phyloP scores from a whole-genome alignment of 2,888 invertebrate species.

The Ichneumon xanthorius region DNA sequence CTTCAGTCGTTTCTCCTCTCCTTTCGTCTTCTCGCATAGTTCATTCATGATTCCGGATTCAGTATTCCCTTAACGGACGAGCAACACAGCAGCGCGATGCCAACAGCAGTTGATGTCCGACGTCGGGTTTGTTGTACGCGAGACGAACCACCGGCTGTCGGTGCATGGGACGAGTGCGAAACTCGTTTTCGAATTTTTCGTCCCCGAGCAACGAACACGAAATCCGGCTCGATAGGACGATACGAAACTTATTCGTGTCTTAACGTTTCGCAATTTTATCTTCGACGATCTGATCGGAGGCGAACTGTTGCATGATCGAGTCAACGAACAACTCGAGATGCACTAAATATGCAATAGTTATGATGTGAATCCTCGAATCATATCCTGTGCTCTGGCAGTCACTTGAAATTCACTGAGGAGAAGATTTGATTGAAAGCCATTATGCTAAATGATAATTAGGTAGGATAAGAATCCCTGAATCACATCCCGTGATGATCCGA shows the following conservation, averaged over 20 bases:
- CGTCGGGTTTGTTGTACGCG: conserved; percentile 35
- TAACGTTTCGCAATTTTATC: not conserved
- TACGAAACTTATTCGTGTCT: not conserved
- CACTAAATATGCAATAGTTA: not conserved
- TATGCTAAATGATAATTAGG: not conserved
- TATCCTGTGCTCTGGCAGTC: not conserved
- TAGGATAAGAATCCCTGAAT: not conserved
- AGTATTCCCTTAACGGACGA: conserved; percentile 74
- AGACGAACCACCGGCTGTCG: conserved; percentile 42
- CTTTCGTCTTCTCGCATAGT: conserved; percentile 77
- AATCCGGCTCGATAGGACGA: not conserved
- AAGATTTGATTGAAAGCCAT: not conserved
- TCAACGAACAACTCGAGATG: not conserved
- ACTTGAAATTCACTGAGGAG: too few species aligned
- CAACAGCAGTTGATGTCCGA: conserved; percentile 30
- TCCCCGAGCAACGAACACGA: not conserved
- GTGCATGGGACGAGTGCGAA: conserved; percentile 22
- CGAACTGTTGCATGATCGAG: not conserved
- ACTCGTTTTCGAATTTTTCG: conserved; percentile 31
- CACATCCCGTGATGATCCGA: not conserved
- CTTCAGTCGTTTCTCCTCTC: conserved; percentile 67
- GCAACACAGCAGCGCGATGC: conserved; percentile 49
- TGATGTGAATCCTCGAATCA: not conserved
- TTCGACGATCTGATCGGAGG: not conserved
- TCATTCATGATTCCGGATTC: conserved; percentile 81